These are phyloP conservation scores for Lepus americanus DNA, from an alignment of 2,113 vertebrate species.

Conservation along the genomic window DNA sequence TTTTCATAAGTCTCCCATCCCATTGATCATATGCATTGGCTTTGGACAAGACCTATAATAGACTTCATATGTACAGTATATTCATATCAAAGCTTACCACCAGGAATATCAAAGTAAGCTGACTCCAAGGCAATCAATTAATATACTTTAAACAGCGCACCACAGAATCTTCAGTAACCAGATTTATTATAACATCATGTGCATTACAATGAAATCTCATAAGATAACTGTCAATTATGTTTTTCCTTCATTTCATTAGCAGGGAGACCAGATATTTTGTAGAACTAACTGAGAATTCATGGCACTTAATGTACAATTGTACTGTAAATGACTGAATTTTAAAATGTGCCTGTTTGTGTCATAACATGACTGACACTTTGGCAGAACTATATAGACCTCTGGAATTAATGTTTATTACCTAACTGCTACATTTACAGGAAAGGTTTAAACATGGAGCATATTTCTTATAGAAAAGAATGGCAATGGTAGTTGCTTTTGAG, in stretches of 20 bases:
- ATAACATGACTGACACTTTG: conserved; percentile 73
- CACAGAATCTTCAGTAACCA: conserved; percentile 59
- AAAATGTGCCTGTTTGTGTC: conserved; percentile 64
- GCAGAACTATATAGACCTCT: conserved; percentile 60
- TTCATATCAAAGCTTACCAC: conserved; percentile 12
- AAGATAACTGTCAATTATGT: conserved; percentile 71
- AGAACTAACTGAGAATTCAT: conserved; percentile 62
- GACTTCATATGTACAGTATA: conserved; percentile 12
- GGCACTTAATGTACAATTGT: conserved; percentile 45
- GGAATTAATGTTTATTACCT: conserved; percentile 69
- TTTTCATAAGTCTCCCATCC: conserved; percentile 44
- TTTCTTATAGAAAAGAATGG: conserved; percentile 5
- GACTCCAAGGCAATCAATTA: conserved; percentile 64
- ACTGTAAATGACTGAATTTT: conserved; percentile 69
- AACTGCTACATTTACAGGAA: conserved; percentile 55
- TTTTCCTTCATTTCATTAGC: conserved; percentile 74
- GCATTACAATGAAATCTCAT: conserved; percentile 63
- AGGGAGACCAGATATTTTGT: conserved; percentile 62
- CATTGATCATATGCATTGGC: conserved; percentile 5
- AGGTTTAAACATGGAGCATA: conserved; percentile 45
- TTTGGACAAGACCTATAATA: conserved; percentile 53
- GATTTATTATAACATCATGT: conserved; percentile 66
- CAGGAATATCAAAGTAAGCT: conserved; percentile 70
- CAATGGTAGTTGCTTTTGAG: conserved; percentile 51
- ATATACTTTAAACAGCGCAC: conserved; percentile 16